These are phyloP conservation scores for Protophormia terraenovae DNA, from an alignment of 2,888 invertebrate genomes.

Conservation along the genomic window DNA sequence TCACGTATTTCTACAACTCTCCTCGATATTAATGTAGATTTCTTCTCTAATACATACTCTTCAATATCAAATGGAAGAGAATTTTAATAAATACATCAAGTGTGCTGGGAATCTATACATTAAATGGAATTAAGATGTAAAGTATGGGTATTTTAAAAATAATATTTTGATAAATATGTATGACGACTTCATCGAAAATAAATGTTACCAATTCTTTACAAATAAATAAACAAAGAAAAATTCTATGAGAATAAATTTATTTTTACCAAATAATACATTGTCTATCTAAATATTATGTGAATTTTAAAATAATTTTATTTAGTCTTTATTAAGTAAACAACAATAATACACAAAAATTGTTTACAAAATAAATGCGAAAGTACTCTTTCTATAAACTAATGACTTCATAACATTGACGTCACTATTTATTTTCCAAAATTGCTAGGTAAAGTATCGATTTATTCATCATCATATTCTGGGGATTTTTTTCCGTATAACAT, in stretches of 20 bases:
- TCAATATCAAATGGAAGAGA: too few relatives aligned
- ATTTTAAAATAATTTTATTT: not conserved
- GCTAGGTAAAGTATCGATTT: not conserved
- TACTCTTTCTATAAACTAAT: constrained; percentile 1
- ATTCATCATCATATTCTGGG: constrained; percentile 5
- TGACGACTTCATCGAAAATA: not conserved
- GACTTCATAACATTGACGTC: constrained; percentile 54
- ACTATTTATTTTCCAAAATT: constrained; percentile 21
- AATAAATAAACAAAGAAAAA: not conserved
- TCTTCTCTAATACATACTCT: too few relatives aligned
- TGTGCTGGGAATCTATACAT: too few relatives aligned
- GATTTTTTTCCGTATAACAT: not conserved
- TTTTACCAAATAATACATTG: not conserved
- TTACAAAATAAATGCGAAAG: not conserved
- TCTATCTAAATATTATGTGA: not conserved
- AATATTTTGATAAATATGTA: not conserved
- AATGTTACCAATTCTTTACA: not conserved
- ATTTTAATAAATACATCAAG: too few relatives aligned
- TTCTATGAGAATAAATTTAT: not conserved
- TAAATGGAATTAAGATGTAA: too few relatives aligned
- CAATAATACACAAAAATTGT: not conserved
- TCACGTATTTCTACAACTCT: too few relatives aligned
- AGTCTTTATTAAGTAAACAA: not conserved
- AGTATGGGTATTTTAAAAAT: not conserved
- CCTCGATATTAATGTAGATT: too few relatives aligned